Evolutionary conservation across 1,140 invertebrate species (phyloP).

Genomic region (Grapholita molesta): DNA sequence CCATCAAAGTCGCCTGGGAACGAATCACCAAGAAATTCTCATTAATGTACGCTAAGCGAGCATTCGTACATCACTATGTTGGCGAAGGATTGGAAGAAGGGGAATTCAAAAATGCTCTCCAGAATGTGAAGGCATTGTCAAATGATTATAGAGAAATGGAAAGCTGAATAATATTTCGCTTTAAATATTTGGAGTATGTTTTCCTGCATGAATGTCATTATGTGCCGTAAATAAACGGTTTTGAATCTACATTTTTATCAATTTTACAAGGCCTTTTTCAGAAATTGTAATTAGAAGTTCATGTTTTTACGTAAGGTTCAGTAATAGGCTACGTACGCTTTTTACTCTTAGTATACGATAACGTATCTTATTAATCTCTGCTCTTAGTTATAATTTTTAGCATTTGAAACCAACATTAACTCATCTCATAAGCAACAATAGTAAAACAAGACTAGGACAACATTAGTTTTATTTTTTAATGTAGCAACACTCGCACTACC

Average conservation of each 20-base stretch:
- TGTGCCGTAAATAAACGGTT: neutral
- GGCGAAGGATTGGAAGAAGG: conserved; percentile 90
- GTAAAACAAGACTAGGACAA: neutral
- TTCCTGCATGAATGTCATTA: neutral
- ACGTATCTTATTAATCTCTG: too few relatives aligned
- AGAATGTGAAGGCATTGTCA: conserved; percentile 85
- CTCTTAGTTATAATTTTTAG: too few relatives aligned
- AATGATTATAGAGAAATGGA: conserved; percentile 81
- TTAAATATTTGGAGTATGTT: neutral
- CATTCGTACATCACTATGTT: conserved; percentile 88
- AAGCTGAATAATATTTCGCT: neutral
- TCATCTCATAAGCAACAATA: too few relatives aligned
- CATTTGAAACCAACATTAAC: too few relatives aligned
- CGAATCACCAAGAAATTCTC: conserved; percentile 84
- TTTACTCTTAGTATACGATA: too few relatives aligned
- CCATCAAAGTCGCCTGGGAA: conserved; percentile 86
- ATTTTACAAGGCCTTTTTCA: too few relatives aligned
- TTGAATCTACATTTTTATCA: too few relatives aligned
- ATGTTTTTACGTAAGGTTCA: too few relatives aligned
- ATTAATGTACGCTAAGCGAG: conserved; percentile 85
- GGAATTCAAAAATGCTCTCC: conserved; percentile 84
- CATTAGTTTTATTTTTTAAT: neutral
- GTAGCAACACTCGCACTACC: neutral
- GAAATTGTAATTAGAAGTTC: too few relatives aligned
- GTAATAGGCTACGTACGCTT: too few relatives aligned